Percentiles rank a stretch among this genome's conserved stretches.
phyloP scores from a whole-genome alignment of 1,140 invertebrate species.

The Caenorhabditis brenneri region DNA sequence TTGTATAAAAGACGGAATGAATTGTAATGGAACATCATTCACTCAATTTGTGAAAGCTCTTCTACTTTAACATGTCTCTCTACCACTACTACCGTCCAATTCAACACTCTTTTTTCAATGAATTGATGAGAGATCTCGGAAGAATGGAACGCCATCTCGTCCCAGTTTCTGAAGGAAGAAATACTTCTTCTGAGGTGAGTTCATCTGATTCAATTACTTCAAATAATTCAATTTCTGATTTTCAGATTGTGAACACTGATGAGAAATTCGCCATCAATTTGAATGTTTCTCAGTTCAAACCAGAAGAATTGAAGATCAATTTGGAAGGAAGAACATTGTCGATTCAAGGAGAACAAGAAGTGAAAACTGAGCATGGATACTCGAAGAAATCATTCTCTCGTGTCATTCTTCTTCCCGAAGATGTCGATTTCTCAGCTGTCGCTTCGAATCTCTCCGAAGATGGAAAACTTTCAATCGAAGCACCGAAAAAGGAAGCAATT shows the following conservation, averaged over 20 bases:
- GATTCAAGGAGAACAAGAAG: constrained; percentile 28
- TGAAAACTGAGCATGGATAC: constrained; percentile 1
- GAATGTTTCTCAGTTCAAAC: constrained; percentile 34
- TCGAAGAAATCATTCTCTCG: constrained; percentile 41
- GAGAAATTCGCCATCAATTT: background rate
- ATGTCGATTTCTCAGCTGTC: background rate
- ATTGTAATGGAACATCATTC: no score
- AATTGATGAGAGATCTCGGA: background rate
- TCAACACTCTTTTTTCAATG: background rate
- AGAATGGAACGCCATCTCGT: background rate
- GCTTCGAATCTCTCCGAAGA: constrained; percentile 4
- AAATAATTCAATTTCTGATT: background rate
- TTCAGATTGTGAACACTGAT: background rate
- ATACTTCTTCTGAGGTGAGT: constrained; percentile 22
- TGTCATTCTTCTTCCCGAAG: constrained; percentile 24
- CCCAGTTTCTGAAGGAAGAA: background rate
- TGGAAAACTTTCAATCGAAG: constrained; percentile 44
- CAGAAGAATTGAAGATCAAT: constrained; percentile 41
- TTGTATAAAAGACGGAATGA: background rate
- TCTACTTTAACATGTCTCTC: background rate
- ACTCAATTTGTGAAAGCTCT: no score
- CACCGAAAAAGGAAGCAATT: constrained; percentile 23
- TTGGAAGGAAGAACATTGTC: constrained; percentile 17
- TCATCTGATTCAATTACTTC: background rate
- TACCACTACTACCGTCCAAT: constrained; percentile 20